Base-by-base conservation (phyloP, 2,113 vertebrate species). In the Istiophorus platypterus region DNA sequence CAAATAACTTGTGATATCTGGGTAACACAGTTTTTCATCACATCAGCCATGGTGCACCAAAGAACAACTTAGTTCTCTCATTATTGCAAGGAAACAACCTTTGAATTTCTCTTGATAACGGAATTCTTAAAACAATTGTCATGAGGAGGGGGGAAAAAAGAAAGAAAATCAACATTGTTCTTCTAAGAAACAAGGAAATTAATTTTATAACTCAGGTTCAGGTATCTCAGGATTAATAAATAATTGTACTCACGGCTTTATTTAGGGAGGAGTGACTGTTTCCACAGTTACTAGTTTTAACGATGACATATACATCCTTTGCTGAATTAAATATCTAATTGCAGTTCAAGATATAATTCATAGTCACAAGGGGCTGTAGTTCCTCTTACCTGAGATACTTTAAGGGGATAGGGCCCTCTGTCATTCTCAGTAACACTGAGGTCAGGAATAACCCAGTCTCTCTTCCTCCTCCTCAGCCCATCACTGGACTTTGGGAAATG, bases 401-500 rank as follows among this genome's bases (percentile, higher is more conserved):
- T 4, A 0, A 20, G 2, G 0, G 95, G 95, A 69, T 75, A 95
- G 0, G 22, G 64, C 54, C 94, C 93, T 68, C 49, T 80, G 1
- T 8, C 0, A 34, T 94, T 92, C 73, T 96, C 95, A 0, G 37
- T 0, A 52, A 94, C 15, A 27, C 0, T 62, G 7, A 95, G 17
- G 0, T 65, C 47, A 31, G 94, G 95, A 82, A 94, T 93, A 14
- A 94, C 76, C 95, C 95, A 95, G 1, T 77, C 94, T 79, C 95
- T 93, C 83, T 95, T 96, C 54, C 51, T 86, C 62, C 95, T 93
- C 34, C 12, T 93, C 41, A 93, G 76, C 1, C 93, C 94, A 42
- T 5, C 4, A 42, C 5, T 65, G 7, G 86, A 61, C 49, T 79
- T 85, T 7, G 86, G 91, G 65, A 96, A 95, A 29, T n/a, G 2